These are phyloP conservation scores for Amiota mariae DNA, from an alignment of 2,888 invertebrate genomes.

Conservation along the genomic window DNA sequence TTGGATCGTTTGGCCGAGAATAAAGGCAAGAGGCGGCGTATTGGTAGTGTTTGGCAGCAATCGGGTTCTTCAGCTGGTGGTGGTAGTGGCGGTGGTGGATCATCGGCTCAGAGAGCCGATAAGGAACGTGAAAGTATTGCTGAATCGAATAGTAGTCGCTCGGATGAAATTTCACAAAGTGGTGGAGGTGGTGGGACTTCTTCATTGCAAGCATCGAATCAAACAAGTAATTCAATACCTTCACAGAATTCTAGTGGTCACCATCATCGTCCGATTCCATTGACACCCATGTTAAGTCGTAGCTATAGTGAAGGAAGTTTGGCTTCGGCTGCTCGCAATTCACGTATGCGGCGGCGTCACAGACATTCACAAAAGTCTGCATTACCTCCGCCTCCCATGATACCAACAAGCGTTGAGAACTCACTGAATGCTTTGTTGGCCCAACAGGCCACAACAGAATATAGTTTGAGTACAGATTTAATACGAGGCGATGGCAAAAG, in stretches of 20 bases:
- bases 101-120: conserved; percentile 45
- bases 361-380: conserved; percentile 49
- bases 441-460: conserved; percentile 41
- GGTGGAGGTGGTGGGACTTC: conserved; percentile 25
- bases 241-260: conserved; percentile 26
- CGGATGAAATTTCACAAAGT: conserved; percentile 61
- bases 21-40: conserved; percentile 81
- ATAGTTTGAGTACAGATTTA: conserved; percentile 12
- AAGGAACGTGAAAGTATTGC: conserved; percentile 60
- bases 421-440: conserved; percentile 60
- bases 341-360: conserved; percentile 58
- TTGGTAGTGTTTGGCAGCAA: conserved; percentile 72
- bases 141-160: conserved; percentile 64
- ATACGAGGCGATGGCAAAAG: conserved; percentile 33
- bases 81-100: conserved; percentile 40
- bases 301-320: conserved; percentile 78
- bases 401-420: conserved; percentile 61
- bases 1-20: conserved; percentile 85
- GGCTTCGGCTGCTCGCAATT: conserved; percentile 63
- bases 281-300: conserved; percentile 71
- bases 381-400: conserved; percentile 43
- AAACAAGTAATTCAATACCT: conserved; percentile 37
- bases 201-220: conserved; percentile 22
- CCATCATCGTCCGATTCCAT: conserved; percentile 45
- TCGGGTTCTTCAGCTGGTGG: conserved; percentile 50